A percentile compares a stretch with the other conserved stretches of the same genome.
Conservation (phyloP, 2,797 vertebrate genomes). For the Pachyuromys duprasi region DNA sequence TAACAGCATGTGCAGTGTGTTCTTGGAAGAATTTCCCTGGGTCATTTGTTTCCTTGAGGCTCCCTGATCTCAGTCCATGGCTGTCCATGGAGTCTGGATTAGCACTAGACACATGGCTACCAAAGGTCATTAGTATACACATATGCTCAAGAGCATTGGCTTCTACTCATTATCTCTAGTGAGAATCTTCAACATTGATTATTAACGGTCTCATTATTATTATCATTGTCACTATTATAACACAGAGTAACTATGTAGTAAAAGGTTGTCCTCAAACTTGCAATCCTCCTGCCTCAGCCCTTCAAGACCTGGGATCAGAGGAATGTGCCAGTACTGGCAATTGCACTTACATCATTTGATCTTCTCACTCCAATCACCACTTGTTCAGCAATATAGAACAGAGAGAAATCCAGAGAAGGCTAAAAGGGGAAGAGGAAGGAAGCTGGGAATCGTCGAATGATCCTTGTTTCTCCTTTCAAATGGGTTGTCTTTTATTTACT, state of each 20-base stretch:
- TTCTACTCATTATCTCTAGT: background rate
- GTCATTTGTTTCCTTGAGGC: background rate
- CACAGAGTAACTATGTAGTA: background rate
- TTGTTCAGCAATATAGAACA: background rate
- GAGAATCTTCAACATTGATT: background rate
- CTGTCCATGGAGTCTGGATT: background rate
- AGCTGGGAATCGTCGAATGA: background rate
- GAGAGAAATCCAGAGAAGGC: background rate
- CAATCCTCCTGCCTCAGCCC: background rate
- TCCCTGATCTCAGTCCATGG: background rate
- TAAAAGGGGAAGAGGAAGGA: background rate
- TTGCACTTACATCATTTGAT: background rate
- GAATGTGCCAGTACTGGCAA: no score
- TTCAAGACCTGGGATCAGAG: background rate
- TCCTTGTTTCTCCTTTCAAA: constrained; percentile 10
- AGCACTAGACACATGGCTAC: background rate
- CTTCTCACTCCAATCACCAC: background rate
- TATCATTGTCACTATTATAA: background rate
- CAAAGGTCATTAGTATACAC: background rate
- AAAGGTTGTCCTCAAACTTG: background rate
- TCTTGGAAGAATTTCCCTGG: background rate
- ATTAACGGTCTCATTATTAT: background rate
- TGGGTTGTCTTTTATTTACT: background rate
- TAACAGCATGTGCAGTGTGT: background rate
- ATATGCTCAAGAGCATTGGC: background rate